Base-by-base conservation (phyloP, 37 sponge, comb jelly and placozoan species). In the Bolinopsis microptera region DNA sequence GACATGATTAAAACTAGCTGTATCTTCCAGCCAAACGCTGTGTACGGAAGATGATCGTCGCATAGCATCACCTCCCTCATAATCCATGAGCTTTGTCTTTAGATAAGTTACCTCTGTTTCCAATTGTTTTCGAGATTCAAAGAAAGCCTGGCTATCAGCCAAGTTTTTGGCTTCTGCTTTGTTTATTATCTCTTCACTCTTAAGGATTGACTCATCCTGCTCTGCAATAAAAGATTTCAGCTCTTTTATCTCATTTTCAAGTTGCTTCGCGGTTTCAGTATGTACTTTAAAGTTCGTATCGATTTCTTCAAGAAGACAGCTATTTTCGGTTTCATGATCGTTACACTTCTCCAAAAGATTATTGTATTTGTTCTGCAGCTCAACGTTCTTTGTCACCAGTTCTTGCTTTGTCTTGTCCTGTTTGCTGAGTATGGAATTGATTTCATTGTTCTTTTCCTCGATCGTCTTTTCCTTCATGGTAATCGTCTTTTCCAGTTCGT, bases 21-120 rank as follows among this genome's bases (percentile, higher is more conserved):
- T 86, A 86, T 86, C 90, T 86, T 86, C 90, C 36, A 86, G 31
- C 90, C 90, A 86, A 23, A 86, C 90, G 31, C 90, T 86, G 61
- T 86, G 90, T n/a, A 86, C 61, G 3, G 90, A 86, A 2, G 90
- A 86, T 28, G 90, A 86, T 21, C 90, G 32, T 34, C 36, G 38
- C 26, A 86, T 30, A 5, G 90, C 90, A 86, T 86, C 90, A 41
- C 90, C 90, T 27, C 90, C 90, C 36, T 86, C 90, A 28, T 36
- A 39, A 18, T 86, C 90, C 61, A 86, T 28, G 2, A 86, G 32
- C n/a, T 41, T 39, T 24, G 32, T 86, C 35, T 86, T 86, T 28
- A 86, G 61, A 1, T 35, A 24, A 16, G 36, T 86, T 86, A 86
- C 30, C 26, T 86, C 61, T 3, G 26, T 86, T 41, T 86, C 90